Evolutionary conservation across 23 tunicate species (phyloP), one percentile per base, ranked within the genome.

Genomic region (Halocynthia aurantium): DNA sequence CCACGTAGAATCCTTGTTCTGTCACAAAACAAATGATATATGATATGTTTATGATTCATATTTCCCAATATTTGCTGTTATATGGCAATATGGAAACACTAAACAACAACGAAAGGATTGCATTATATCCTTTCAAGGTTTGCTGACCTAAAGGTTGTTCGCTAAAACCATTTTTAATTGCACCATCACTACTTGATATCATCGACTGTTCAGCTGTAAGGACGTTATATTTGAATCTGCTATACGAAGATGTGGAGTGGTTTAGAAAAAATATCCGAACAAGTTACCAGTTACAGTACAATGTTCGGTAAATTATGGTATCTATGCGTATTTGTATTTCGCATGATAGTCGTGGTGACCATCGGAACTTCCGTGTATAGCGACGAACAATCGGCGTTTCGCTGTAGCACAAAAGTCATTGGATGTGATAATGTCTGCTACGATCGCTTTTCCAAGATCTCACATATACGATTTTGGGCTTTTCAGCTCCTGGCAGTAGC

Each of bases 371-470:
- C 88, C 6, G 98, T 93, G 7, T 93, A 93, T 64, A 76, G 85
- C 63, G 98, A 93, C 55, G 98, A 93, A 83, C 89, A 93, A 71
- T 82, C 93, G 10, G 87, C 91, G 57, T 93, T 93, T 72, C 76
- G 84, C 60, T 93, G 98, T 88, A 87, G 91, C 75, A 93, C 98
- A 5, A 93, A 93, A 82, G 93, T 82, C 11, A 68, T 80, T 62
- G 98, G 98, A 21, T 93, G 98, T 69, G 93, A 93, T 51, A 93
- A 93, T 62, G 98, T 93, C n/a, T 93, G 98, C 69, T 93, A 86
- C 69, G 91, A 93, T 55, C 69, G 79, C 62, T 93, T 93, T 61
- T 92, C 98, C 53, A 87, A 87, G 75, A 93, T 93, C 62, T 93
- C 98, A 7, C 98, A 93, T 82, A 93, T 93, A 10, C 77, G 98